Evolutionary conservation across 2,797 vertebrate species (phyloP).

Genomic region (Xenopus petersii): DNA sequence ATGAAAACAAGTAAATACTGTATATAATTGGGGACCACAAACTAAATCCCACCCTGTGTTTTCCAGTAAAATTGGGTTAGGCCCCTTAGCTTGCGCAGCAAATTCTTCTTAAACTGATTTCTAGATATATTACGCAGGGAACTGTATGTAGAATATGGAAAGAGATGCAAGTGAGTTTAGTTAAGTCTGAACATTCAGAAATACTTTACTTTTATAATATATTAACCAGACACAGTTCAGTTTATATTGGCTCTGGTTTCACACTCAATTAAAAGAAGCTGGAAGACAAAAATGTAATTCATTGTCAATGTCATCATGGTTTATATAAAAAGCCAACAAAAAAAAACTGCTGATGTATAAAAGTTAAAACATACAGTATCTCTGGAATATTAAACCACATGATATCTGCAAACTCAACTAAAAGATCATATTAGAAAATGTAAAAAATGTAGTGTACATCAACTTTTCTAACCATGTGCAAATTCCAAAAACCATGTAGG

Average conservation of each 20-base stretch:
- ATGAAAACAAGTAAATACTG: too few species aligned
- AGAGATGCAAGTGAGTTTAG: not conserved
- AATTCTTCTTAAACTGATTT: not conserved
- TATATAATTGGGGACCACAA: not conserved
- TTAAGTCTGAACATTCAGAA: not conserved
- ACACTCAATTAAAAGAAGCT: constrained; percentile 1
- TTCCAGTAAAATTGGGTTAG: not conserved
- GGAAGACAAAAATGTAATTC: too few species aligned
- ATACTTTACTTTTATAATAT: not conserved
- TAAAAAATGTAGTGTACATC: too few species aligned
- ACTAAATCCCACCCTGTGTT: not conserved
- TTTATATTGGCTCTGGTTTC: not conserved
- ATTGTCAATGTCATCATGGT: too few species aligned
- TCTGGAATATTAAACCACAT: too few species aligned
- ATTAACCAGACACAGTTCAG: not conserved
- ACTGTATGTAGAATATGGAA: not conserved
- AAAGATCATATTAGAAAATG: too few species aligned
- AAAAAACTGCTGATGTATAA: too few species aligned
- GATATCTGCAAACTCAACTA: too few species aligned
- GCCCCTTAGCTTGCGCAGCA: not conserved
- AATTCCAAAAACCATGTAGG: too few species aligned
- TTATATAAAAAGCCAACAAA: too few species aligned
- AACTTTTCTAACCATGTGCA: too few species aligned
- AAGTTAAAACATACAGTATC: too few species aligned
- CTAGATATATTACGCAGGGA: not conserved